phyloP scores from a whole-genome alignment of 2,888 invertebrate species.

The Mycogona germanica region DNA sequence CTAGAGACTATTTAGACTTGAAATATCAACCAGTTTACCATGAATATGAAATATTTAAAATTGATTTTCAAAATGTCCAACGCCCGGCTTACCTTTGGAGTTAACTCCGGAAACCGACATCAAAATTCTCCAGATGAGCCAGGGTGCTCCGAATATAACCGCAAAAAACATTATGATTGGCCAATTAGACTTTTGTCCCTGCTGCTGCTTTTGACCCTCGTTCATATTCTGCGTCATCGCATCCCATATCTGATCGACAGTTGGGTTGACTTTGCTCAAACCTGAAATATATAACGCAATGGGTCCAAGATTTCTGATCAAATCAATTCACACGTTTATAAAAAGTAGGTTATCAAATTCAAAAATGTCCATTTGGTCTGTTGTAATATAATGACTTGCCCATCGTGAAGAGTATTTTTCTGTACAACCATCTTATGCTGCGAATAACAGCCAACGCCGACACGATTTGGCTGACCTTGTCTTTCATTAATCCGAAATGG shows the following conservation, averaged over 20 bases:
- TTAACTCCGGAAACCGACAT: conserved; percentile 4
- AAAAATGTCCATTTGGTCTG: no score
- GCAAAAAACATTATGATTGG: conserved; percentile 81
- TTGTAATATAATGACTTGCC: conserved; percentile 39
- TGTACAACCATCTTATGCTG: conserved; percentile 64
- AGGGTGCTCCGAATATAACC: conserved; percentile 80
- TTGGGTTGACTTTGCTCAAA: conserved; percentile 17
- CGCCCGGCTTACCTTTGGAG: not conserved
- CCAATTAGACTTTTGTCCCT: conserved; percentile 50
- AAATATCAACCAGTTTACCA: not conserved
- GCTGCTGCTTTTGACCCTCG: conserved; percentile 16
- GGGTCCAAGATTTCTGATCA: no score
- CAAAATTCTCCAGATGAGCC: conserved; percentile 72
- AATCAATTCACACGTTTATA: no score
- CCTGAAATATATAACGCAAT: conserved; percentile 12
- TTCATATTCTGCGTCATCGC: conserved; percentile 37
- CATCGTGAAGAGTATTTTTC: conserved; percentile 54
- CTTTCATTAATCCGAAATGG: conserved; percentile 72
- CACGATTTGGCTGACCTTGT: conserved; percentile 74
- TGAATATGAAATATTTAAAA: not conserved
- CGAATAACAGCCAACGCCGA: conserved; percentile 73
- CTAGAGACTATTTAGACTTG: no score
- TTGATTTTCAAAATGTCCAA: not conserved
- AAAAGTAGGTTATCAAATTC: no score
- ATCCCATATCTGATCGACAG: conserved; percentile 26